phyloP scores from a whole-genome alignment of 2,113 vertebrate species.

The Euleptes europaea region DNA sequence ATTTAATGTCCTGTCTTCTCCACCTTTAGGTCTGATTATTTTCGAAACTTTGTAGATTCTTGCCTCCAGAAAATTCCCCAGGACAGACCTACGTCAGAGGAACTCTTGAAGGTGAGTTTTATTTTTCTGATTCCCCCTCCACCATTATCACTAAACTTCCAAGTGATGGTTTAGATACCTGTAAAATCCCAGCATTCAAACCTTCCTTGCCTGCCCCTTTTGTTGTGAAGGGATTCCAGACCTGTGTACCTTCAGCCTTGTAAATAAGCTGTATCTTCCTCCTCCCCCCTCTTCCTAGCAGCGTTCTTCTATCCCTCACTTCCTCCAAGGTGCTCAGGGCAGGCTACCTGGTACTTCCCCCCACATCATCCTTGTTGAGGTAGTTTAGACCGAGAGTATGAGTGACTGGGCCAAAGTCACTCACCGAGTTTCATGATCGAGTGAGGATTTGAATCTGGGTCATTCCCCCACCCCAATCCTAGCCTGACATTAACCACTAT shows the following conservation, averaged over 20 bases:
- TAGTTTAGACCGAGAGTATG: too few relatives aligned
- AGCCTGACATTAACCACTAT: too few relatives aligned
- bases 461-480: too few relatives aligned
- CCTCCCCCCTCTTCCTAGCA: neutral
- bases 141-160: neutral
- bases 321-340: too few relatives aligned
- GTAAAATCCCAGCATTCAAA: neutral
- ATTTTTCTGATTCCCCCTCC: neutral
- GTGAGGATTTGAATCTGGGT: too few relatives aligned
- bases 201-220: neutral
- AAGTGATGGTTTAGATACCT: neutral
- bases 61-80: constrained; percentile 99
- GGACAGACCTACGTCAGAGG: constrained; percentile 96
- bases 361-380: too few relatives aligned
- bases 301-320: neutral
- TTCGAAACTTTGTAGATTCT: constrained; percentile 99
- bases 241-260: neutral
- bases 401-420: too few relatives aligned
- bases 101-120: constrained; percentile 92
- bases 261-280: too few relatives aligned
- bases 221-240: neutral
- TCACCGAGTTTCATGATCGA: too few relatives aligned
- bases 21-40: constrained; percentile 93
- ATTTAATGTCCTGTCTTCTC: constrained; percentile 44
- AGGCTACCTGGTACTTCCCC: too few relatives aligned